These are phyloP conservation scores for Branchinecta lynchi DNA, from an alignment of 1,140 invertebrate genomes.

Conservation along the genomic window DNA sequence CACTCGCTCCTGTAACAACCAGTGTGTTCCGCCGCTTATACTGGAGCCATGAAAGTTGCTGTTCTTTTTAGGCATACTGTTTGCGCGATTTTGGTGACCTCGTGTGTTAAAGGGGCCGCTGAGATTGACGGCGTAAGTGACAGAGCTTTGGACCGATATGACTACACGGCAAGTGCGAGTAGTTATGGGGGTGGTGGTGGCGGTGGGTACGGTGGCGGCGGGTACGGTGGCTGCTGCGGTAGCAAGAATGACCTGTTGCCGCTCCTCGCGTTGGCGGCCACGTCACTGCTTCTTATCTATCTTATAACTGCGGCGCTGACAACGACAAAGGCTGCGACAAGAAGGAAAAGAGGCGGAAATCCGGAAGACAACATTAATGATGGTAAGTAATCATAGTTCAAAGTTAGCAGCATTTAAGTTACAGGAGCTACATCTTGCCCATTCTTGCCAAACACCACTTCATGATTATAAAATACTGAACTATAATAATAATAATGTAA, in stretches of 20 bases:
- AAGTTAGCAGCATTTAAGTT: too few species aligned
- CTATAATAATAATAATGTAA: too few species aligned
- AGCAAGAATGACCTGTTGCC: slow-evolving; percentile 17
- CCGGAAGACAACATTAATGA: not conserved
- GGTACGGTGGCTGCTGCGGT: slow-evolving; percentile 12
- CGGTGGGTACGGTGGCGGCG: not conserved
- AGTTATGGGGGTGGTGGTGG: not conserved
- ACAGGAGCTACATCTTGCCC: too few species aligned
- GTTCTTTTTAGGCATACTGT: too few species aligned
- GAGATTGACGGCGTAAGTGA: not conserved
- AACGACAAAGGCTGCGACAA: not conserved
- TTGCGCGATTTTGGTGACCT: too few species aligned
- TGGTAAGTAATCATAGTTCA: too few species aligned
- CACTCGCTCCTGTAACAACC: too few species aligned
- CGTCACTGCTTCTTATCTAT: slow-evolving; percentile 18
- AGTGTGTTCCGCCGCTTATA: too few species aligned
- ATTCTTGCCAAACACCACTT: too few species aligned
- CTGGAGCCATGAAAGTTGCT: too few species aligned
- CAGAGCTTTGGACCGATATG: not conserved
- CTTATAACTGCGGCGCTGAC: slow-evolving; percentile 14
- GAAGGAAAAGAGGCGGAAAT: not conserved
- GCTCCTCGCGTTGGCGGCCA: slow-evolving; percentile 17
- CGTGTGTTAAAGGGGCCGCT: too few species aligned
- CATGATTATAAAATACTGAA: too few species aligned
- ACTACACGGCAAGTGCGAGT: not conserved